phyloP scores from a whole-genome alignment of 2,113 vertebrate species.

The Corvus cornix region DNA sequence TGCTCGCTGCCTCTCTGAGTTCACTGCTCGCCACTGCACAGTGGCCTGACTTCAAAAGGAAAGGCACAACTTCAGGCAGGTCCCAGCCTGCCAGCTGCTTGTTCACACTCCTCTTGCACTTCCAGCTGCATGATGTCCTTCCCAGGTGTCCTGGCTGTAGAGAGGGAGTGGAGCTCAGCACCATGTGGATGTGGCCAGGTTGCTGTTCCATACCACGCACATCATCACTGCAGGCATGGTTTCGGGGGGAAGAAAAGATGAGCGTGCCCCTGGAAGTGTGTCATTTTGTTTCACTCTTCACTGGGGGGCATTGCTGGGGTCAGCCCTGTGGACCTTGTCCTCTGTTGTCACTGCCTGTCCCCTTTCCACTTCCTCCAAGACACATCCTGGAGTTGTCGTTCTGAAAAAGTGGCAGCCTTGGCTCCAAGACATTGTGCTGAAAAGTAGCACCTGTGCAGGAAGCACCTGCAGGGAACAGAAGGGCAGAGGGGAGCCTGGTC shows the following conservation, averaged over 20 bases:
- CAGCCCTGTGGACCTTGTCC: not conserved
- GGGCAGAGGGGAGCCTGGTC: not conserved
- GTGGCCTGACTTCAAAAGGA: not conserved
- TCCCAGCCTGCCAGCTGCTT: not conserved
- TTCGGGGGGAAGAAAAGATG: fast-evolving
- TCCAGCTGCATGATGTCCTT: not conserved
- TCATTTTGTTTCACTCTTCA: not conserved
- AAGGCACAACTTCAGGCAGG: not conserved
- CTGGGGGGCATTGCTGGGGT: not conserved
- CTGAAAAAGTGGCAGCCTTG: not conserved
- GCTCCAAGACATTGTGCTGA: not conserved
- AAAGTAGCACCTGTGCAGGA: fast-evolving
- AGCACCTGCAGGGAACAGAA: fast-evolving
- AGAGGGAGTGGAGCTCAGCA: not conserved
- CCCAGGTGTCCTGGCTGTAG: not conserved
- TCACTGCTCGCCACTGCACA: fast-evolving
- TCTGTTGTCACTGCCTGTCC: not conserved
- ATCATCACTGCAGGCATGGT: fast-evolving
- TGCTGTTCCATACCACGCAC: not conserved
- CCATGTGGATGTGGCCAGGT: not conserved
- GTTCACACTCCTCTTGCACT: not conserved
- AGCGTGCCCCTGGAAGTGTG: not conserved
- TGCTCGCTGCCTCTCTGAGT: fast-evolving
- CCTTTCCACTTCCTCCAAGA: not conserved
- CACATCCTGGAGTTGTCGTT: fast-evolving